These are phyloP conservation scores for Spatulosminthurus flaviceps DNA, from an alignment of 2,888 invertebrate genomes.

Conservation along the genomic window DNA sequence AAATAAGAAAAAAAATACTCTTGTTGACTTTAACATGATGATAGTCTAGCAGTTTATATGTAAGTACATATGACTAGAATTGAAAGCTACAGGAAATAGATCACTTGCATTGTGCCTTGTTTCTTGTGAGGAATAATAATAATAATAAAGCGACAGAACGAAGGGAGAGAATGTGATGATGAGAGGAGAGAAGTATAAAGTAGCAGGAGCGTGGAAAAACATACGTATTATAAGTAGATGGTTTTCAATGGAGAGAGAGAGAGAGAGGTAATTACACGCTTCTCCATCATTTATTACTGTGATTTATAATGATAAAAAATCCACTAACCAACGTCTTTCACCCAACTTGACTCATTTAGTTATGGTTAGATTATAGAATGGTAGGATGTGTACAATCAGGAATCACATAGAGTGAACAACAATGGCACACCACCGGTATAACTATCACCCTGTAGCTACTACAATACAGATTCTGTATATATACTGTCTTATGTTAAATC, in stretches of 20 bases:
- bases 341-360: not conserved
- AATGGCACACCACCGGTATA: not conserved
- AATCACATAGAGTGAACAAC: not conserved
- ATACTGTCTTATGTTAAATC: too few species aligned
- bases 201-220: too few species aligned
- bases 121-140: too few species aligned
- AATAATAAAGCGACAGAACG: not conserved
- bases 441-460: not conserved
- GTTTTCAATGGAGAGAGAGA: not conserved
- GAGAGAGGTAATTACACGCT: constrained; percentile 25
- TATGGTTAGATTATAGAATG: constrained; percentile 12
- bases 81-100: not conserved
- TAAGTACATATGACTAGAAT: too few species aligned
- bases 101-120: too few species aligned
- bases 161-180: not conserved
- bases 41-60: too few species aligned
- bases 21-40: too few species aligned
- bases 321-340: constrained; percentile 6
- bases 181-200: too few species aligned
- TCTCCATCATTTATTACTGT: constrained; percentile 13
- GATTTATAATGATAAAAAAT: constrained; percentile 11
- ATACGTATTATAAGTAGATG: too few species aligned
- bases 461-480: too few species aligned
- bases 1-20: not conserved
- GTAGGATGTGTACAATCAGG: not conserved